Evolutionary conservation across 2,797 vertebrate genomes (phyloP).

Genomic region (Phataginus tetradactyla): DNA sequence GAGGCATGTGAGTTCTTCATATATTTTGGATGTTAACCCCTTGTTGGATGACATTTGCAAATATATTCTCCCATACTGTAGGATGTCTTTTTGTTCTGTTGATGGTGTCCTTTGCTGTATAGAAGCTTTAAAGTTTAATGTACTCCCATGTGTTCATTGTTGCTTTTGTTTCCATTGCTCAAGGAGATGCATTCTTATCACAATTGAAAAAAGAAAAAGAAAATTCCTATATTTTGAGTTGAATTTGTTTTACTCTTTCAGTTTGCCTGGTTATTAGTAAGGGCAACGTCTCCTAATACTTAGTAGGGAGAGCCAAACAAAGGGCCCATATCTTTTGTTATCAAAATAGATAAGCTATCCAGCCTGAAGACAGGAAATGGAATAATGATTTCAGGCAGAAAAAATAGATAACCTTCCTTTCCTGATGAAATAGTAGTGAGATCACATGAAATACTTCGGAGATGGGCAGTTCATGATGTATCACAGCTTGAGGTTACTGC

Average conservation of each 20-base stretch:
- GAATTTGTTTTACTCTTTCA: slow-evolving; percentile 5
- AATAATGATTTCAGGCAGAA: slow-evolving; percentile 76
- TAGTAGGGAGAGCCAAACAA: background rate
- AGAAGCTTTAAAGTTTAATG: too few relatives aligned
- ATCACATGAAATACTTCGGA: slow-evolving; percentile 70
- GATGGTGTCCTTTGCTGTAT: too few relatives aligned
- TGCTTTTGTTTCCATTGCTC: too few relatives aligned
- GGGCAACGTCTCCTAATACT: background rate
- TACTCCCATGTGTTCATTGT: too few relatives aligned
- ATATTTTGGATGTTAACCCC: too few relatives aligned
- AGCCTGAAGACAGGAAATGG: slow-evolving; percentile 58
- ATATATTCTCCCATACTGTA: too few relatives aligned
- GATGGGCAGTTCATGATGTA: slow-evolving; percentile 67
- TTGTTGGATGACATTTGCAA: too few relatives aligned
- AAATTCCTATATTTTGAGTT: background rate
- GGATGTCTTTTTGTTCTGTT: too few relatives aligned
- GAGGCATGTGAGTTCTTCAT: too few relatives aligned
- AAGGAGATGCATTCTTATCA: background rate
- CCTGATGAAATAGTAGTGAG: slow-evolving; percentile 71
- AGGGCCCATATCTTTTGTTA: slow-evolving; percentile 48
- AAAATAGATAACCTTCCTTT: slow-evolving; percentile 68
- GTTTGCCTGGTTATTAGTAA: slow-evolving; percentile 34
- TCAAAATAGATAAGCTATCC: slow-evolving; percentile 40
- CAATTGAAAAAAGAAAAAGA: background rate
- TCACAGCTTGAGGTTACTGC: slow-evolving; percentile 73